Evolutionary conservation across 2,888 invertebrate species (phyloP).

Genomic region (Erebia ligea): DNA sequence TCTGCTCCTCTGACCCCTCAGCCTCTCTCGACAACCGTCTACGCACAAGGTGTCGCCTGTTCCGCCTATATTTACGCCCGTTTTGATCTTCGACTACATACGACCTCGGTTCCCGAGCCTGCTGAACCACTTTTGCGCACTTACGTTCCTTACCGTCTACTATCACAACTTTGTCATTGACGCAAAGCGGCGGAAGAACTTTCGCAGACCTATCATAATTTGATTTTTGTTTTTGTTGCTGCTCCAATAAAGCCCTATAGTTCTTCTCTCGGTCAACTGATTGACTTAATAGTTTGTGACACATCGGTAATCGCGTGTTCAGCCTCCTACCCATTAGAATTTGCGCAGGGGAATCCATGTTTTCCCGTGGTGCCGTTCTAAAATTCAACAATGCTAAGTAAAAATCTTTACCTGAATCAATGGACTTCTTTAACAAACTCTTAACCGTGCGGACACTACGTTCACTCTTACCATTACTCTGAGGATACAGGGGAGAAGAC

Average conservation of each 20-base stretch:
- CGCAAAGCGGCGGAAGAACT: not conserved
- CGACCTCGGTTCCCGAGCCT: not conserved
- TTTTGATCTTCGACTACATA: not conserved
- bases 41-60: no score
- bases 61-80: not conserved
- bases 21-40: no score
- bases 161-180: not conserved
- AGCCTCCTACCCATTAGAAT: conserved; percentile 38
- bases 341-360: conserved; percentile 33
- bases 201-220: not conserved
- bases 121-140: not conserved
- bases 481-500: conserved; percentile 35
- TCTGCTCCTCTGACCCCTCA: no score
- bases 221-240: no score
- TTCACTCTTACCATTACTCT: conserved; percentile 38
- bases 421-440: conserved; percentile 31
- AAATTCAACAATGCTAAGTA: conserved; percentile 37
- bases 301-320: conserved; percentile 32
- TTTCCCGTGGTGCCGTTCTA: conserved; percentile 29
- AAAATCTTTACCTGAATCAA: conserved; percentile 27
- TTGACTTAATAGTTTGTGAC: no score
- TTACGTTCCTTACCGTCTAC: not conserved
- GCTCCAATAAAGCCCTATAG: no score
- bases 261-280: no score
- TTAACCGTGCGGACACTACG: conserved; percentile 35